Base-by-base conservation (phyloP, 2,888 invertebrate genomes). In the Dendrolimus houi region DNA sequence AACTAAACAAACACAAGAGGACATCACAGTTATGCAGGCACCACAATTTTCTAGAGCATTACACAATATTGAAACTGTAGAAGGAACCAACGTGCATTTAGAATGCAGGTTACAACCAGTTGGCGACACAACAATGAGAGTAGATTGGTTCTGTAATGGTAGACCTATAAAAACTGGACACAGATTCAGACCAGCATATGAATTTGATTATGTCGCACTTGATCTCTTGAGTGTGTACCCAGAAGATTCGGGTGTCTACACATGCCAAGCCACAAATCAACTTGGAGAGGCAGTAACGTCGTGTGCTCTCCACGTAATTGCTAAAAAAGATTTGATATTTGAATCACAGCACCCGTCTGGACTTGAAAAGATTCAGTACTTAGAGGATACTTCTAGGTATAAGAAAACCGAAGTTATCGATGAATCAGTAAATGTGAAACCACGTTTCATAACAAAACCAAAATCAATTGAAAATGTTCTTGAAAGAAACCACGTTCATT, bases 61-160 rank as follows among this genome's bases (percentile, higher is more conserved):
- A 64, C 97, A 97, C 77, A 97, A 97, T 72, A 94, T 97, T 67
- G 97, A 97, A 83, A 97, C 96, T 0, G 92, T 97, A 58, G 98
- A 98, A 86, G 95, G 97, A 54, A 96, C 96, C 0, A 97, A 98
- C 75, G 96, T 98, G 10, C 98, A 98, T 77, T 92, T 98, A 79
- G 98, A 98, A 87, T 97, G 97, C 75, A 94, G 97, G 60, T 91
- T 98, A 59, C 96, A 97, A 77, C 97, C 97, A 1, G 96, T 97
- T 55, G 97, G 97, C 29, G 97, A 98, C 81, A 93, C 96, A n/a
- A 94, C 95, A 8, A 97, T 98, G 97, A 94, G 93, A 78, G 96
- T 98, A 57, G 98, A 97, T 65, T 99, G 99, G 99, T 96, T 97
- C 80, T 97, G 97, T 60, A 98, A 99, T 80, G 99, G 98, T 17